Base-by-base conservation (phyloP, 2,888 invertebrate species). In the Myopa testacea region DNA sequence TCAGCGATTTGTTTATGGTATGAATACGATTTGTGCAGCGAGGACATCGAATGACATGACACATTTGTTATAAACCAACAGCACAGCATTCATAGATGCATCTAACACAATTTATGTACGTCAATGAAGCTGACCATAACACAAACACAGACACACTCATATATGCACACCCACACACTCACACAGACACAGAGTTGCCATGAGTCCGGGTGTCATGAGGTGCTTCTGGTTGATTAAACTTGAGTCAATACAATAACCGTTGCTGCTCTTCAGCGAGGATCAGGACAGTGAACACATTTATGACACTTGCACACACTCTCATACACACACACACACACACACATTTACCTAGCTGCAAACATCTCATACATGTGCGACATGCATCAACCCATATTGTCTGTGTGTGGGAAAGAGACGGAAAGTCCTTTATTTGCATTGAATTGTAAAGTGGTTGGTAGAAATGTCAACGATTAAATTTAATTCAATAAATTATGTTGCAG, bases 1-100 rank as follows among this genome's bases (percentile, higher is more conserved):
- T 75, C 75, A 58, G 67, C 67, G 67, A 55, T 67, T 75, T 75
- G 55, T 55, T 75, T 38, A 75, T 40, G 58, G 67, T 38, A 75
- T 40, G 58, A 68, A 37, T 40, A 14, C 37, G 52, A 67, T 75
- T 67, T 75, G 75, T 75, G 55, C 68, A 38, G 19, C n/a, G 55
- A 26, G 65, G 65, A 65, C 37, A 65, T 34, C 37, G 34, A 38
- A 38, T 7, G 34, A 16, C 8, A 34, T 7, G 38, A 38, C 65
- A 65, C 16, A 34, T 38, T 34, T 34, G 34, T 16, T 34, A 6
- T 12, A 38, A 34, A 37, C 8, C 55, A 19, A n/a, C 58, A 58
- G 1, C 16, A n/a, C n/a, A 1, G 16, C 65, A 65, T 37, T 6
- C 34, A 14, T 38, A 65, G 6, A 26, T 62, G 62, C 26, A 34